Conservation (phyloP, 35 echinoderm and acorn worm species). For the Chiridota heheva region DNA sequence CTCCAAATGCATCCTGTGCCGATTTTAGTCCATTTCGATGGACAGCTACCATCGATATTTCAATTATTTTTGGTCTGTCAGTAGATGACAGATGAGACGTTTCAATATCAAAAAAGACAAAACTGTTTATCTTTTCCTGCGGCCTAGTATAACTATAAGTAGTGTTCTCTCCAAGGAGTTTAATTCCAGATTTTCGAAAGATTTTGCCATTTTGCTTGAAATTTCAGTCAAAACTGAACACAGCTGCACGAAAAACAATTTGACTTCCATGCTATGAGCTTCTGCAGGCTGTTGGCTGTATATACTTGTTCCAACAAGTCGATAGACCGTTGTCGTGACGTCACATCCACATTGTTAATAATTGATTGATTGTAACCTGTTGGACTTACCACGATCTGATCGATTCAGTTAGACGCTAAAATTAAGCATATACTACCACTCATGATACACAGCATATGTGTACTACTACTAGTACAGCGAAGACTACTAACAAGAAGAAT, state of each 20-base stretch:
- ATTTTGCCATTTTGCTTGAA: neutral
- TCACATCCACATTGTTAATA: no score
- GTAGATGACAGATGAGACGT: constrained; percentile 22
- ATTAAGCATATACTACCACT: no score
- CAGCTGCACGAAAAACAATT: neutral
- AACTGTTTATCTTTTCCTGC: constrained; percentile 26
- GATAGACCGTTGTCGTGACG: no score
- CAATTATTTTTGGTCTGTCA: constrained; percentile 74
- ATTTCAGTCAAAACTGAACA: neutral
- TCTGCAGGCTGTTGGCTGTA: no score
- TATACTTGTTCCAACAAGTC: no score
- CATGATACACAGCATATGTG: no score
- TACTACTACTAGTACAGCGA: no score
- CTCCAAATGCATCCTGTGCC: neutral
- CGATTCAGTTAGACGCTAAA: no score
- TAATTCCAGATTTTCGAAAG: neutral
- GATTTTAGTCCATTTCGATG: constrained; percentile 51
- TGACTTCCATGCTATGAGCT: neutral
- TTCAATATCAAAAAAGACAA: constrained; percentile 90
- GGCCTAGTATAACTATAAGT: no score
- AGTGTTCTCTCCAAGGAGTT: neutral
- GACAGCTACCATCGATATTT: constrained; percentile 77
- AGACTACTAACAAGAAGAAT: no score
- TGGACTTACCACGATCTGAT: no score
- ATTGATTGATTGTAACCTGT: no score